These are phyloP conservation scores for Drosophila limbata DNA, from an alignment of 2,888 invertebrate species.

Conservation along the genomic window DNA sequence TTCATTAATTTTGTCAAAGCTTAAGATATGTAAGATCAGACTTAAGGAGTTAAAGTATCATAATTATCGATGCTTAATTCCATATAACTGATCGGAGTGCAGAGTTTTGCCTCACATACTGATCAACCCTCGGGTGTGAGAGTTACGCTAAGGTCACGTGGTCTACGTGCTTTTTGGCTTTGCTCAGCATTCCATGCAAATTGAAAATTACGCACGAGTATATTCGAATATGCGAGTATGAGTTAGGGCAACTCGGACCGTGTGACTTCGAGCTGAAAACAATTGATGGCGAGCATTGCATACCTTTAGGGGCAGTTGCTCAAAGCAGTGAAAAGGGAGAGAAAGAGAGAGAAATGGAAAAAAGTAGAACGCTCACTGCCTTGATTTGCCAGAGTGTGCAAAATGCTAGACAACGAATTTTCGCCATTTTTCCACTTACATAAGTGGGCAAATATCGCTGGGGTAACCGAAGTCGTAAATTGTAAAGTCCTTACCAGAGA, in stretches of 20 bases:
- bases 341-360: too few relatives aligned
- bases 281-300: constrained; percentile 38
- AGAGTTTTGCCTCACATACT: not conserved
- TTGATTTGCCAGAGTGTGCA: constrained; percentile 27
- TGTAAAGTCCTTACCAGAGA: constrained; percentile 25
- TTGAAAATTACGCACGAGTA: constrained; percentile 42
- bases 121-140: not conserved
- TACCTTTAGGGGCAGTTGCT: constrained; percentile 8
- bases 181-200: constrained; percentile 35
- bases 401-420: constrained; percentile 36
- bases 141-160: constrained; percentile 9
- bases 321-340: too few relatives aligned
- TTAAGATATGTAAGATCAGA: not conserved
- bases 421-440: constrained; percentile 38
- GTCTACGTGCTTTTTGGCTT: constrained; percentile 45
- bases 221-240: constrained; percentile 8
- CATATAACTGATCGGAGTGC: not conserved
- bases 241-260: constrained; percentile 13
- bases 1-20: not conserved
- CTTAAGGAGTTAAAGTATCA: too few relatives aligned
- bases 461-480: constrained; percentile 38
- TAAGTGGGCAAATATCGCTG: constrained; percentile 45
- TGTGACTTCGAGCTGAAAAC: constrained; percentile 41
- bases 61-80: not conserved
- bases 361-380: not conserved